Evolutionary conservation across 1,140 invertebrate species (phyloP), one percentile per base, ranked within the genome.

Genomic region (Drosophila saltans): DNA sequence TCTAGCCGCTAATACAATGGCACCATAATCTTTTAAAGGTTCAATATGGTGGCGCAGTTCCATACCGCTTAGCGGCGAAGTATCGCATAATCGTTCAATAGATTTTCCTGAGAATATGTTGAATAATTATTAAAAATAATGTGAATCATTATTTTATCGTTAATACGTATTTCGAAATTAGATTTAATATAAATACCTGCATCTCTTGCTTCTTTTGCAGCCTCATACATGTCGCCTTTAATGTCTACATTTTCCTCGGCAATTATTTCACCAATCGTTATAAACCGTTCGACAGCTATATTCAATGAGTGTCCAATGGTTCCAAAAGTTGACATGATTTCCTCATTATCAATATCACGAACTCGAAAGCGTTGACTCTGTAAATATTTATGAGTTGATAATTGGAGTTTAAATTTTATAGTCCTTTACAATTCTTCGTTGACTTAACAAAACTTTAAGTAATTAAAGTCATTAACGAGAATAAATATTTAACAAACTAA

Each of bases 211-310:
- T 99, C 98, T 91, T 98, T 97, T 93, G 98, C 99, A 6, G 98
- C 98, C 79, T 98, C 97, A 91, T 98, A 98, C 98, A 99, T 99
- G 89, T 99, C 98, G 83, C 96, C 95, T 78, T 98, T 96, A 77
- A 99, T 98, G 93, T 99, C 98, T 10, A 96, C 95, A 94, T 99
- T 99, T 94, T 99, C 98, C 93, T 99, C 98, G 30, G 98, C 98
- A 90, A 99, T 99, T 72, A 98, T 97, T 93, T 99, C 98, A 36
- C 98, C 98, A 65, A 99, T 98, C 2, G 97, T 97, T 63, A 99
- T 98, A 94, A 99, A 99, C 71, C 98, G 94, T 92, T 99, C 98
- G 56, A 99, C 98, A 16, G 99, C 98, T 80, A 98, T 94, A 93
- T 98, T 98, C 40, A 99, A 97, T 10, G 98, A 97, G 90, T 98